phyloP scores from a whole-genome alignment of 2,888 invertebrate genomes.

The Leptura quadrifasciata region DNA sequence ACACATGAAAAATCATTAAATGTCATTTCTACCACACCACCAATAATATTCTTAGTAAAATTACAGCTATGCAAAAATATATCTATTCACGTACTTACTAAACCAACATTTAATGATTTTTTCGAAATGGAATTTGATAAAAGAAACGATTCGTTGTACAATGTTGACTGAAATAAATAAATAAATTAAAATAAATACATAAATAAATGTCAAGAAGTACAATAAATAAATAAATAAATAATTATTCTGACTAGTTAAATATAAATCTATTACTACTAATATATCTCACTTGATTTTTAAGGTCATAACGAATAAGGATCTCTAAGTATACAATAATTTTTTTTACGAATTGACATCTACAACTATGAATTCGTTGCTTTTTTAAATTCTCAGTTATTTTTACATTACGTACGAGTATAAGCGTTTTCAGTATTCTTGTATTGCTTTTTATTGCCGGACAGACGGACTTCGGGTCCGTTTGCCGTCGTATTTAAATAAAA shows the following conservation, averaged over 20 bases:
- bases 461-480: slow-evolving; percentile 45
- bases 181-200: slow-evolving; percentile 23
- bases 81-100: slow-evolving; percentile 44
- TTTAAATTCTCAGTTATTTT: slow-evolving; percentile 63
- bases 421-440: slow-evolving; percentile 67
- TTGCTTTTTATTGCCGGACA: slow-evolving; percentile 71
- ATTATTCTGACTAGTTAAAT: slow-evolving; percentile 44
- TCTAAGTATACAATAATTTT: slow-evolving; percentile 54
- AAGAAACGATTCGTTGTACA: slow-evolving; percentile 65
- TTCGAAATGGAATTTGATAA: slow-evolving; percentile 25
- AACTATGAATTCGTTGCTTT: slow-evolving; percentile 68
- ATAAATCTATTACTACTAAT: slow-evolving; percentile 43
- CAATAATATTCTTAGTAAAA: slow-evolving; percentile 43
- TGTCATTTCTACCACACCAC: slow-evolving; percentile 37
- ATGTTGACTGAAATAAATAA: slow-evolving; percentile 53
- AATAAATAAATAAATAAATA: slow-evolving; percentile 9
- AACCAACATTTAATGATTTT: slow-evolving; percentile 53
- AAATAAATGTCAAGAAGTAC: slow-evolving; percentile 8
- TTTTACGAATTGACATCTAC: slow-evolving; percentile 66
- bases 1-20: slow-evolving; percentile 48
- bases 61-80: slow-evolving; percentile 52
- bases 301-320: slow-evolving; percentile 57
- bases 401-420: slow-evolving; percentile 68
- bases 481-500: slow-evolving; percentile 40
- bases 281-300: slow-evolving; percentile 56